These are phyloP conservation scores for Pentalonia nigronervosa DNA, from an alignment of 1,140 invertebrate species.

Conservation along the genomic window DNA sequence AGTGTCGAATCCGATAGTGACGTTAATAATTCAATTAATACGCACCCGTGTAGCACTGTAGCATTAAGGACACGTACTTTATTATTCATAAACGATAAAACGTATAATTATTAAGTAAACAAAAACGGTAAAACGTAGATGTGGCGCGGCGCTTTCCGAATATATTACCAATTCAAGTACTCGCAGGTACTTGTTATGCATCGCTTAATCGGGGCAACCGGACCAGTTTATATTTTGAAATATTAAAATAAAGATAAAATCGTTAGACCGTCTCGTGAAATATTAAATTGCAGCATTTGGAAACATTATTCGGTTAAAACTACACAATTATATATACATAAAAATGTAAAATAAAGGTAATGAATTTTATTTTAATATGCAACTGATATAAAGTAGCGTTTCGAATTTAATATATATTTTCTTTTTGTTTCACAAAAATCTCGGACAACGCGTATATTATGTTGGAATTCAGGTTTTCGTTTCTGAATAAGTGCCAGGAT, in stretches of 20 bases:
- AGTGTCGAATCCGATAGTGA: neutral
- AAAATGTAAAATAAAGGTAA: neutral
- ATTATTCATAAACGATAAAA: constrained; percentile 3
- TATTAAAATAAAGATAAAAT: neutral
- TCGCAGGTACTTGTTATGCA: neutral
- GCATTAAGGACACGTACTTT: neutral
- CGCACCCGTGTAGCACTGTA: neutral
- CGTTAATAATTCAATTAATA: neutral
- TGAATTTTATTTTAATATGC: neutral
- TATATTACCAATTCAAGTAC: neutral
- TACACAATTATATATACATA: neutral
- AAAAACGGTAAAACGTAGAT: neutral
- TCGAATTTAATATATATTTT: too few species aligned
- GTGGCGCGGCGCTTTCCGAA: neutral
- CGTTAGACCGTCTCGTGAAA: neutral
- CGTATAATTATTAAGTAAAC: neutral
- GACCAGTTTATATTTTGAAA: neutral
- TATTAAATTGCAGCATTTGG: neutral
- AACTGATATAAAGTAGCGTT: too few species aligned
- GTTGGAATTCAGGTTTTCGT: too few species aligned
- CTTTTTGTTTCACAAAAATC: too few species aligned
- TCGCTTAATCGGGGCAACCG: neutral
- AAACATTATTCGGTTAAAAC: neutral
- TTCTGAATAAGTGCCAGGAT: too few species aligned
- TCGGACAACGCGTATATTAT: too few species aligned